Percentiles rank a stretch among this genome's conserved stretches.
phyloP scores from a whole-genome alignment of 2,113 vertebrate species.

The Semnornis frantzii region DNA sequence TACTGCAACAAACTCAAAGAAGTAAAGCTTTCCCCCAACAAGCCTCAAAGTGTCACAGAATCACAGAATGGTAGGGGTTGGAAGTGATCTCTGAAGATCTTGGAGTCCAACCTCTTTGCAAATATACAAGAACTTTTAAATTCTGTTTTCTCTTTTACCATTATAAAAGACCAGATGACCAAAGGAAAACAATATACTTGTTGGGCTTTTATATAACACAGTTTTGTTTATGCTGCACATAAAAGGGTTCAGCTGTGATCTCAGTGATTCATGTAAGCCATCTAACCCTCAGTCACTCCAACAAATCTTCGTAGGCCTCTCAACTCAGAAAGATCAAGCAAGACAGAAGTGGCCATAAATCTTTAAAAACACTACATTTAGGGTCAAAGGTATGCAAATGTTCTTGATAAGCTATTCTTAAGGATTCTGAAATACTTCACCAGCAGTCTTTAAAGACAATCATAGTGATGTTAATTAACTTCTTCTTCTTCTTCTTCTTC shows the following conservation, averaged over 20 bases:
- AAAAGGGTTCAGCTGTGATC: not conserved
- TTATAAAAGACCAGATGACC: not conserved
- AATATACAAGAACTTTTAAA: not conserved
- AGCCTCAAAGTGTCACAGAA: not conserved
- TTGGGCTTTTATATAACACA: not conserved
- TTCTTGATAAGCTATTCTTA: not conserved
- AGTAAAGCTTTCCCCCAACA: not conserved
- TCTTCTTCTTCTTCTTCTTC: no score
- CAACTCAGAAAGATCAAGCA: not conserved
- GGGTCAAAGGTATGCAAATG: not conserved
- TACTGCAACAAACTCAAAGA: not conserved
- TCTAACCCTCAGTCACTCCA: not conserved
- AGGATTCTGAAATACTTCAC: not conserved
- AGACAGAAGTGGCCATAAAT: not conserved
- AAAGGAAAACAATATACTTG: not conserved
- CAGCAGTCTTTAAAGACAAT: not conserved
- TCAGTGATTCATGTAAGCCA: not conserved
- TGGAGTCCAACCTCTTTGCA: not conserved
- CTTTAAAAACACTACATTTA: not conserved
- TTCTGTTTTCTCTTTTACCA: not conserved
- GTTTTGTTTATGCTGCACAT: not conserved
- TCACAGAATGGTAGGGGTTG: no score
- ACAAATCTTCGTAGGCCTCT: not conserved
- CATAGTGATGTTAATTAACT: not conserved
- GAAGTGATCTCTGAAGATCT: no score